Evolutionary conservation across 2,888 invertebrate species (phyloP).

Genomic region (Drosophila atripex): DNA sequence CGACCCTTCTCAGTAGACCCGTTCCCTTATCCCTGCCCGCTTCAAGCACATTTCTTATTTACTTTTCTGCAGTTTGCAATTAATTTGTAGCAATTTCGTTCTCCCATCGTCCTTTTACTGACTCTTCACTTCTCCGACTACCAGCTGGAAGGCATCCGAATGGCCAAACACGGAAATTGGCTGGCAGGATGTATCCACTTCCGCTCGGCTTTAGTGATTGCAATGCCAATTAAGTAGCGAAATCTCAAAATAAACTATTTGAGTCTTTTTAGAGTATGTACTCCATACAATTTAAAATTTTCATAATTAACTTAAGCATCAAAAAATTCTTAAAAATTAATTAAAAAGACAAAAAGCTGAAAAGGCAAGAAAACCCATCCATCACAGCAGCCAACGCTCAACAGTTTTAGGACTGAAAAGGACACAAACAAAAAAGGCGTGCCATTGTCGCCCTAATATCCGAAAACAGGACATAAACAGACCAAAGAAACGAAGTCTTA

Average conservation of each 20-base stretch:
- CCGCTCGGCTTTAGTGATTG: slow-evolving; percentile 17
- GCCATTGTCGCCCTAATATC: slow-evolving; percentile 38
- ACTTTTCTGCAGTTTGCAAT: slow-evolving; percentile 40
- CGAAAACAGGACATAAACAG: slow-evolving; percentile 23
- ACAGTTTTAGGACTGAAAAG: slow-evolving; percentile 24
- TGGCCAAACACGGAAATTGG: slow-evolving; percentile 45
- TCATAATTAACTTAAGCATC: background rate
- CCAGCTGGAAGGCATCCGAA: slow-evolving; percentile 20
- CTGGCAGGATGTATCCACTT: slow-evolving; percentile 18
- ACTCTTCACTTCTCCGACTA: slow-evolving; percentile 15
- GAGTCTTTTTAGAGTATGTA: no score
- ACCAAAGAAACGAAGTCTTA: slow-evolving; percentile 25
- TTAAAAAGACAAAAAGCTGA: slow-evolving; percentile 39
- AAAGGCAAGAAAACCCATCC: slow-evolving; percentile 29
- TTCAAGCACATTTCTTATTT: slow-evolving; percentile 26
- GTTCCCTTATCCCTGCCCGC: background rate
- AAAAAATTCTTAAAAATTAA: slow-evolving; percentile 21
- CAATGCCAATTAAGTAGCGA: slow-evolving; percentile 37
- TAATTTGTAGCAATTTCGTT: slow-evolving; percentile 36
- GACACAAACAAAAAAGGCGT: slow-evolving; percentile 25
- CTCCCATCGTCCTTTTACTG: slow-evolving; percentile 21
- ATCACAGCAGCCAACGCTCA: slow-evolving; percentile 37
- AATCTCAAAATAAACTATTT: background rate
- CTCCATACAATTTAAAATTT: no score
- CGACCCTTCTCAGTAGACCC: slow-evolving; percentile 1